Conservation (phyloP, 2,113 vertebrate genomes). For the Phalacrocorax carbo region DNA sequence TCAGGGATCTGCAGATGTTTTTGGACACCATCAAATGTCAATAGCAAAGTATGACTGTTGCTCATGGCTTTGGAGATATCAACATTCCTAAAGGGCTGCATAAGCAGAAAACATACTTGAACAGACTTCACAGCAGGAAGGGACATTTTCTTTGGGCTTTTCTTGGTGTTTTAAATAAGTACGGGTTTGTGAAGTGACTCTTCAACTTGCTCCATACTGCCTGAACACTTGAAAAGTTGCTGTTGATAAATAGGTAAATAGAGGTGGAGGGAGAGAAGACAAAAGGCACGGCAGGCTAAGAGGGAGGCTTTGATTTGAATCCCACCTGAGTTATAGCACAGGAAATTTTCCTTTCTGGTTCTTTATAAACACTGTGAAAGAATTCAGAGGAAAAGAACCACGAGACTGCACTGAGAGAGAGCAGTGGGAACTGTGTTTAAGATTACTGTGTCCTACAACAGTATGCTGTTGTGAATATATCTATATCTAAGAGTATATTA, state of each 20-base stretch:
- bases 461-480: background rate
- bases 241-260: background rate
- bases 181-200: background rate
- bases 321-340: background rate
- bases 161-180: background rate
- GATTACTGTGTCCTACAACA: background rate
- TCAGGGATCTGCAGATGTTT: background rate
- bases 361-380: background rate
- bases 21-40: background rate
- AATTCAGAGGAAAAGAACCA: background rate
- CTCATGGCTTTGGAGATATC: background rate
- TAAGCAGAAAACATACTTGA: background rate
- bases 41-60: background rate
- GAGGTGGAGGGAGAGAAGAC: background rate
- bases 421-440: background rate
- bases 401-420: background rate
- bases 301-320: background rate
- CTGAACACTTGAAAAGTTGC: background rate
- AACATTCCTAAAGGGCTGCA: background rate
- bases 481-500: background rate
- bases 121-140: background rate
- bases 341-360: background rate
- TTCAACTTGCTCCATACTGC: background rate
- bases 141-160: background rate
- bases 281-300: background rate